Evolutionary conservation across 2,888 invertebrate genomes (phyloP), one percentile per base, ranked within the genome.

Genomic region (Harpalus rubripes): DNA sequence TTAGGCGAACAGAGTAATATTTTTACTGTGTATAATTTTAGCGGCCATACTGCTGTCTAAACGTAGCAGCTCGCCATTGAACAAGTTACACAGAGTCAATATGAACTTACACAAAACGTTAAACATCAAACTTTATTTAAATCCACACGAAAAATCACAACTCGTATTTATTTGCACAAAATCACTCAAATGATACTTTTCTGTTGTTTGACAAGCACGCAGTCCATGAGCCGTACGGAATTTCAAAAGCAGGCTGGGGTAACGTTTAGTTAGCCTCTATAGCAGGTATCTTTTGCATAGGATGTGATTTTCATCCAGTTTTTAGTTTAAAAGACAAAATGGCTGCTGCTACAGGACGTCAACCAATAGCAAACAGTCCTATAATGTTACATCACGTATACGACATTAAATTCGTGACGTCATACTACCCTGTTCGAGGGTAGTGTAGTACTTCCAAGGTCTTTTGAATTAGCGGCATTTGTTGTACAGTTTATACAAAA

Each of bases 241-340:
- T 85, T 85, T 85, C 72, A 85, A 85, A 84, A 79, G 59, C 84
- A 85, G 84, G 59, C 79, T 72, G 65, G 68, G 44, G 79, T 79
- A 85, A 85, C 84, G 84, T 92, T 92, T 92, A 92, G 92, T 91
- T 91, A 93, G 93, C 93, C 93, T 93, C 93, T 92, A 92, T 92
- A 91, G 91, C 93, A 92, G 93, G 93, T 93, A 90, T 91, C 89
- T 89, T 90, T 91, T 91, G 91, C 91, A 91, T 92, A 92, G 91
- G 91, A 92, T 92, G 92, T 92, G 93, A 93, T 93, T 93, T 94
- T 93, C 93, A 92, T 92, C 92, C 92, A 88, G 92, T 93, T 92
- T 93, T 93, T 93, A 92, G 93, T 94, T 94, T 93, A 93, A 90
- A 90, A 90, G 89, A 91, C 93, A 94, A 94, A 93, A 94, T 94